Base-by-base conservation (phyloP, 1,140 invertebrate species). In the Trichonephila clavata region DNA sequence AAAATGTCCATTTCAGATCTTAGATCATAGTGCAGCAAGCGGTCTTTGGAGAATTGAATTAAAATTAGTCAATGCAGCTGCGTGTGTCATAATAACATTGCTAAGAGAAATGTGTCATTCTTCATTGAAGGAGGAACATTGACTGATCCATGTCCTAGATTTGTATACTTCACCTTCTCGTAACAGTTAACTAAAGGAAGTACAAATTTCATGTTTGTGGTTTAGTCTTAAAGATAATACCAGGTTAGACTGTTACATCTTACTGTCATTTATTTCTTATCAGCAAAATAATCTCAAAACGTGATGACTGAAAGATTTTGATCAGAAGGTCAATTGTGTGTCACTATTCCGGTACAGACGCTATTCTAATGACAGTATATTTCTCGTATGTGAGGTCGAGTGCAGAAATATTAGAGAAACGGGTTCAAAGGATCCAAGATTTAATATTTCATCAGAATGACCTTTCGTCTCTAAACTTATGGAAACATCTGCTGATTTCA, bases 241-340 rank as follows among this genome's bases (percentile, higher is more conserved):
- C 21, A 63, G 32, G 32, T 84, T 92, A 27, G 18, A 59, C 27
- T 14, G 50, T 27, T n/a, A 24, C 21, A 50, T 7, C 24, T 59
- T 83, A 61, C 21, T 32, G 21, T 43, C 24, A 21, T 24, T 21
- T 59, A 18, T 24, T 13, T 14, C 60, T 92, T 92, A 92, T 92
- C 91, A 59, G 10, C n/a, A 60, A 86, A 83, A 92, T 61, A 71
- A 92, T 92, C 91, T 50, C 4, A 86, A 92, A 92, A 32, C 91
- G 91, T 92, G 91, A 92, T 80, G 61, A 86, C 5, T 20, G 63
- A 13, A 27, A 77, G 68, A 77, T 77, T 84, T 24, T 57, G 57
- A 84, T 84, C 57, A 59, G 13, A 84, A 57, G 57, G 83, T 60
- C 50, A 50, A 14, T 27, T 3, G 8, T 21, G 21, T 84, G 83